Conservation (phyloP, 2,888 invertebrate species). For the Pseudoips prasinana region DNA sequence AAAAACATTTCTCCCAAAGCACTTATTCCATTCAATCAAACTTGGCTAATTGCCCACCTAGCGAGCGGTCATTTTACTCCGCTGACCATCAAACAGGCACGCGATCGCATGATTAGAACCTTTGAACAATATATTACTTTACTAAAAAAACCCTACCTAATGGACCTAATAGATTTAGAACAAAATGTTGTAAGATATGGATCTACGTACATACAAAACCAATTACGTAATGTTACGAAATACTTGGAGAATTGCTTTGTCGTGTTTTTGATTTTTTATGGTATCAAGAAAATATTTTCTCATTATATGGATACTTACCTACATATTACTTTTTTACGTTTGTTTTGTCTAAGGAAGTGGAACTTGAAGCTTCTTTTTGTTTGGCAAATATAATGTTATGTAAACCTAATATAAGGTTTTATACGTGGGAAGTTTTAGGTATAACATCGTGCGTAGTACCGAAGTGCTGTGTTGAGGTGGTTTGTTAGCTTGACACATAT, state of each 20-base stretch:
- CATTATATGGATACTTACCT: neutral
- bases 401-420: too few species aligned
- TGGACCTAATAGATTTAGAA: conserved; percentile 49
- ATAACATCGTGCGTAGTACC: too few species aligned
- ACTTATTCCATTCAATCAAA: conserved; percentile 44
- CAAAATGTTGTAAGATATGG: conserved; percentile 36
- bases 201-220: conserved; percentile 30
- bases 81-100: conserved; percentile 29
- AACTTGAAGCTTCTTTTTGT: neutral
- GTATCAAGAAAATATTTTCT: conserved; percentile 8
- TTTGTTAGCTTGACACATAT: too few species aligned
- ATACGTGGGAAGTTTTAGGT: too few species aligned
- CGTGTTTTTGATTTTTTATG: conserved; percentile 23
- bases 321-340: conserved; percentile 5
- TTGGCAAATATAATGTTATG: too few species aligned
- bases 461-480: too few species aligned
- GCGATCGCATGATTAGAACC: conserved; percentile 45
- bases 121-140: conserved; percentile 39
- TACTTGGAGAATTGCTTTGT: conserved; percentile 18
- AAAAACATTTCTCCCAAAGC: conserved; percentile 26
- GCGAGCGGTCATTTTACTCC: conserved; percentile 38
- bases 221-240: conserved; percentile 27
- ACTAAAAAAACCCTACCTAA: conserved; percentile 37
- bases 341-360: neutral
- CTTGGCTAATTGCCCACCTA: conserved; percentile 37